Conservation (phyloP, 2,888 invertebrate genomes). For the Augochlorella aurata region DNA sequence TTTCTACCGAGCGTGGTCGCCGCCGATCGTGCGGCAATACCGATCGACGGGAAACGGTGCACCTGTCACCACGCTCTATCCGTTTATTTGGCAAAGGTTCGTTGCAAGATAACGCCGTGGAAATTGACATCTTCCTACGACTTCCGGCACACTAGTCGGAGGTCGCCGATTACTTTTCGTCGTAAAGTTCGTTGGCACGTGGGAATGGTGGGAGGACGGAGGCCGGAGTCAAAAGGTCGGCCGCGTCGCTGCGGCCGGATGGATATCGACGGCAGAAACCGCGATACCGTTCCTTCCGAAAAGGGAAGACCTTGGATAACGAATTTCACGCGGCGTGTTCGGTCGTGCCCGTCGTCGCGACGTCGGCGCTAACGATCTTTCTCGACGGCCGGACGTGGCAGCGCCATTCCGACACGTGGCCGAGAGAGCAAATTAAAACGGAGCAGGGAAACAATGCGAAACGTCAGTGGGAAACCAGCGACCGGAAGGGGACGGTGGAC, state of each 20-base stretch:
- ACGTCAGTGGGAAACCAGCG: slow-evolving; percentile 1
- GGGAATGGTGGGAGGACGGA: slow-evolving; percentile 51
- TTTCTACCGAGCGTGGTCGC: neutral
- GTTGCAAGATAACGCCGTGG: slow-evolving; percentile 59
- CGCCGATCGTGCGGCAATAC: slow-evolving; percentile 1
- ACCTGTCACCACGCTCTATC: slow-evolving; percentile 7
- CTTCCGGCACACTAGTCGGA: slow-evolving; percentile 73
- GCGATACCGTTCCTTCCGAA: neutral
- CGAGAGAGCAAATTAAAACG: neutral
- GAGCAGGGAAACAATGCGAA: neutral
- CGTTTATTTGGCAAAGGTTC: slow-evolving; percentile 35
- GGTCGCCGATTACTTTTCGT: slow-evolving; percentile 74
- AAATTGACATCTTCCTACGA: slow-evolving; percentile 77
- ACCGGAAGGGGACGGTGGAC: slow-evolving; percentile 3
- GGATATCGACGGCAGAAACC: neutral
- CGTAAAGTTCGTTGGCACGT: slow-evolving; percentile 74
- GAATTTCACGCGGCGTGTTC: neutral
- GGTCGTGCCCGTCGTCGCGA: neutral
- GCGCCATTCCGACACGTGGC: neutral
- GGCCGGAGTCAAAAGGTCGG: slow-evolving; percentile 61
- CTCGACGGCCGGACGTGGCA: neutral
- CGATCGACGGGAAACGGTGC: slow-evolving; percentile 7
- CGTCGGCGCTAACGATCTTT: slow-evolving; percentile 4
- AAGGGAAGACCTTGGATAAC: neutral
- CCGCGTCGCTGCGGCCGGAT: slow-evolving; percentile 34